Evolutionary conservation across 2,797 vertebrate species (phyloP).

Genomic region (Melanotaenia pygmaea): DNA sequence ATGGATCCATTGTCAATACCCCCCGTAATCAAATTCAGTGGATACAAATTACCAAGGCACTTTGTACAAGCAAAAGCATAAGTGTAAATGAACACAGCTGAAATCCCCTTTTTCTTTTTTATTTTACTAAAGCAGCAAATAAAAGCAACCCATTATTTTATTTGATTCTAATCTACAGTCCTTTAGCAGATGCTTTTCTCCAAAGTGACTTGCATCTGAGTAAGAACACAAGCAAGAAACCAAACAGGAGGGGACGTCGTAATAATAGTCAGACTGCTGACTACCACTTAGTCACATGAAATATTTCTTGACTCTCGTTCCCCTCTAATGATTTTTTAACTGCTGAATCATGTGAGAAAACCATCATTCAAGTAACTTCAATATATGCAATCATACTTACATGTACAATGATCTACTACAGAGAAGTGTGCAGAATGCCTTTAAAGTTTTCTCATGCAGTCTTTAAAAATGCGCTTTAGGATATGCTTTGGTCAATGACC

Average conservation of each 20-base stretch:
- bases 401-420: neutral
- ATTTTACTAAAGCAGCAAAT: neutral
- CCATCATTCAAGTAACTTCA: neutral
- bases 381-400: neutral
- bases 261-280: too few species aligned
- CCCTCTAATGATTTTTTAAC: neutral
- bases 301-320: neutral
- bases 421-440: neutral
- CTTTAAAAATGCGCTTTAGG: neutral
- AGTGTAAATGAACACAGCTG: neutral
- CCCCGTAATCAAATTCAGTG: neutral
- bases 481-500: neutral
- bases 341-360: neutral
- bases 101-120: too few species aligned
- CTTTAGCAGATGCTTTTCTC: too few species aligned
- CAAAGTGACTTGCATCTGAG: too few species aligned
- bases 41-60: neutral
- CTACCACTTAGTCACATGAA: neutral
- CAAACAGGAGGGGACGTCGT: too few species aligned
- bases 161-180: too few species aligned
- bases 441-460: neutral
- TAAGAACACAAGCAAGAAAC: too few species aligned
- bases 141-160: neutral
- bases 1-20: neutral
- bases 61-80: neutral